Percentiles rank a stretch among this genome's conserved stretches.
Conservation (phyloP, 2,113 vertebrate genomes). For the Chionodraco myersi region DNA sequence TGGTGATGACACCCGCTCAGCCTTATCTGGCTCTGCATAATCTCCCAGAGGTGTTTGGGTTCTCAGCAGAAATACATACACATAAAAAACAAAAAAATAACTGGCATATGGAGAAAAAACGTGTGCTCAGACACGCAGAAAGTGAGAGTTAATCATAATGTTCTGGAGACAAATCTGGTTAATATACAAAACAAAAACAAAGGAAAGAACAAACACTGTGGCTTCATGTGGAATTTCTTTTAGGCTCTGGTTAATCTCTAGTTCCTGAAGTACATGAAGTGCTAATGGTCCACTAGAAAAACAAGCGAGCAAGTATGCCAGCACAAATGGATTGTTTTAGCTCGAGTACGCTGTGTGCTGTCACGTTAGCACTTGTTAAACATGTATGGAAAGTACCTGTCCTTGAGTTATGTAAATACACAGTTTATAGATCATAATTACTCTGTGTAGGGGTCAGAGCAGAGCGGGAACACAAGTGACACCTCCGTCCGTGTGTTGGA, state of each 20-base stretch:
- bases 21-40: slow-evolving; percentile 72
- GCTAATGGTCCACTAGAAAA: neutral
- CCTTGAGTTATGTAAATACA: slow-evolving; percentile 16
- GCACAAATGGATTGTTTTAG: slow-evolving; percentile 16
- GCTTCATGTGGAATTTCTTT: neutral
- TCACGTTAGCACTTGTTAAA: slow-evolving; percentile 40
- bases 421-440: slow-evolving; percentile 19
- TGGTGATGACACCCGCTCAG: slow-evolving; percentile 56
- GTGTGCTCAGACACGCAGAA: neutral
- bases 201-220: neutral
- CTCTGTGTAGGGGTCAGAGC: slow-evolving; percentile 31
- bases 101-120: neutral
- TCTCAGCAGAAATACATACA: slow-evolving; percentile 55
- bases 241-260: slow-evolving; percentile 33
- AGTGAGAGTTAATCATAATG: neutral
- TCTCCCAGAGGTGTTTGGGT: slow-evolving; percentile 71
- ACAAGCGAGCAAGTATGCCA: slow-evolving; percentile 4
- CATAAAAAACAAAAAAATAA: slow-evolving; percentile 26
- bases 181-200: slow-evolving; percentile 6
- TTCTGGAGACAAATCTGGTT: slow-evolving; percentile 3
- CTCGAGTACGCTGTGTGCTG: neutral
- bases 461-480: slow-evolving; percentile 17
- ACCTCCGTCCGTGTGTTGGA: neutral
- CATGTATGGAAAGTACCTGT: slow-evolving; percentile 28
- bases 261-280: slow-evolving; percentile 7